Base-by-base conservation (phyloP, 2,888 invertebrate species). In the Cryptops parisi region DNA sequence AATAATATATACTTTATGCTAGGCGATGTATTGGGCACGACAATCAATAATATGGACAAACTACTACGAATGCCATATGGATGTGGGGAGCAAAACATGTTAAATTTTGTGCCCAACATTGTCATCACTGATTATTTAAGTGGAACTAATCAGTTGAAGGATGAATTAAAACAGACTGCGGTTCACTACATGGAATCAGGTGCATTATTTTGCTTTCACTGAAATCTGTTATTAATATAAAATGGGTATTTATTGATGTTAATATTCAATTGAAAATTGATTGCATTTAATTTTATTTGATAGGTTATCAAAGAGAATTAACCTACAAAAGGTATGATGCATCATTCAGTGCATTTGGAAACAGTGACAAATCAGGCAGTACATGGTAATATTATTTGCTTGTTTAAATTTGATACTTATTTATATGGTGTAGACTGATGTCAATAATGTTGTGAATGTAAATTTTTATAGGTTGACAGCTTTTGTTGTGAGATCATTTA, bases 31-130 rank as follows among this genome's bases (percentile, higher is more conserved):
- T 64, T 71, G 64, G 70, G 70, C 15, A 64, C 68, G 21, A 63
- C 66, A 12, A 61, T 70, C 0, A 65, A 64, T 41, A 65, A 66
- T 52, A 55, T 70, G 21, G 69, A 68, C 53, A 61, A 63, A 27
- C 61, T 71, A 4, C 56, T 71, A 17, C 59, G 62, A 48, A 69
- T 70, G 68, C 70, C 71, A 3, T 67, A 65, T 51, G 71, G 71
- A 26, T 71, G 71, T 63, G 71, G 71, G 15, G 71, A 71, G 60
- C 71, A 71, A 60, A 71, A 69, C 53, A 69, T 71, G 69, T 54
- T 70, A 15, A 68, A 67, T 47, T 65, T 70, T 58, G 70, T 69
- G 9, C 71, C 71, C 2, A 68, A 68, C 58, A 66, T 71, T 17
- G 68, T 65, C 38, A 65, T 70, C 2, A 60, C 65, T 6, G 61